Conservation (phyloP, 2,113 vertebrate species). For the Oostethus manadensis region DNA sequence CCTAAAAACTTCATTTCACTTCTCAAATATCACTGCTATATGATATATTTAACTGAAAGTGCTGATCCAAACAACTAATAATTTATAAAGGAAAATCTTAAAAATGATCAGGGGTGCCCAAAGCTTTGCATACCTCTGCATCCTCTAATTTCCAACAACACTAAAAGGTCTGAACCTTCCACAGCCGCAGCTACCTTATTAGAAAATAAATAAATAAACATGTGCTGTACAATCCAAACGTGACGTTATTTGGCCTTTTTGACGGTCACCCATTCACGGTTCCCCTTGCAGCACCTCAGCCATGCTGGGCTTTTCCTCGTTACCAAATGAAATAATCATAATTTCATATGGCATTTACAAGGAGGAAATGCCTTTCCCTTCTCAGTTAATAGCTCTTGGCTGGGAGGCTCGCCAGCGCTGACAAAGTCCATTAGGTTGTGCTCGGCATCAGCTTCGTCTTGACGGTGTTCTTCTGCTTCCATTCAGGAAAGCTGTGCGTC, state of each 20-base stretch:
- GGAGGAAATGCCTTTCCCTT: constrained; percentile 78
- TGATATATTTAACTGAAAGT: too few relatives aligned
- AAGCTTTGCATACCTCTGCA: too few relatives aligned
- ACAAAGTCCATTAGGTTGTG: constrained; percentile 77
- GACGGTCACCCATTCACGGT: constrained; percentile 52
- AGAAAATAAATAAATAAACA: neutral
- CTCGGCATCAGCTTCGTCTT: constrained; percentile 59
- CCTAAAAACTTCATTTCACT: too few relatives aligned
- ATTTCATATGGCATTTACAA: constrained; percentile 82
- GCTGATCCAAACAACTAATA: too few relatives aligned
- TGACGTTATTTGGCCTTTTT: too few relatives aligned
- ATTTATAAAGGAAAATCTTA: too few relatives aligned
- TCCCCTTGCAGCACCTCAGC: constrained; percentile 63
- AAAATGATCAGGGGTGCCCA: too few relatives aligned
- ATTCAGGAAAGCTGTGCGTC: constrained; percentile 62
- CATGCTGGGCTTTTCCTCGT: constrained; percentile 73
- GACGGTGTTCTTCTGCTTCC: constrained; percentile 64
- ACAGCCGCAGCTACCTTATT: neutral
- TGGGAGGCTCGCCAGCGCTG: constrained; percentile 67
- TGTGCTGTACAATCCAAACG: neutral
- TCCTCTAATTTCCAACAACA: too few relatives aligned
- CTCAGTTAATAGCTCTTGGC: constrained; percentile 78
- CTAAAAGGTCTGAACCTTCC: neutral
- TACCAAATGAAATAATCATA: constrained; percentile 80
- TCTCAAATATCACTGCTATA: too few relatives aligned